Evolutionary conservation across 2,888 invertebrate species (phyloP).

Genomic region (Candidula unifasciata): DNA sequence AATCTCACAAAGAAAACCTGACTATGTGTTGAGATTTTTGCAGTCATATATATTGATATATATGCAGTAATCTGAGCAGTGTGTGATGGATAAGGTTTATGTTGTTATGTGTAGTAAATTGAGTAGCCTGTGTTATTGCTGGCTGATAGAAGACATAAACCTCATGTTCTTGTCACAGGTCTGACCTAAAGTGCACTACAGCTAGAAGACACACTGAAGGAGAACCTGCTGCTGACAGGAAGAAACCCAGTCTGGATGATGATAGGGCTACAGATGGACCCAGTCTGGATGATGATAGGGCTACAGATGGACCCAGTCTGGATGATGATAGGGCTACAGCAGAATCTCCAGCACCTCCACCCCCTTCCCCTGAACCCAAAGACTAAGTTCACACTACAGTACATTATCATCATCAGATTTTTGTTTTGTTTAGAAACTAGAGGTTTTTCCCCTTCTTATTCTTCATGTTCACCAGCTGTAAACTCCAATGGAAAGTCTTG

Average conservation of each 20-base stretch:
- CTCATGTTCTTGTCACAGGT: slow-evolving; percentile 32
- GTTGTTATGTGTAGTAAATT: no score
- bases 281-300: slow-evolving; percentile 43
- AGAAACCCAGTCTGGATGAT: slow-evolving; percentile 46
- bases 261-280: no score
- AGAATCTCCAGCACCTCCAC: slow-evolving; percentile 72
- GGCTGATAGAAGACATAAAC: not conserved
- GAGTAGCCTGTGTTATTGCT: not conserved
- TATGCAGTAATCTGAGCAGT: no score
- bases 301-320: slow-evolving; percentile 43
- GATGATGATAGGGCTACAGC: slow-evolving; percentile 55
- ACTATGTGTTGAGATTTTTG: no score
- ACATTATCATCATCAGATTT: no score
- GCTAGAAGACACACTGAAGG: slow-evolving; percentile 51
- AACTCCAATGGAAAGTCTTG: no score
- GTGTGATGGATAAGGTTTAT: no score
- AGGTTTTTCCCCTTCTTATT: no score
- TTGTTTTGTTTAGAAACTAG: no score
- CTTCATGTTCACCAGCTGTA: no score
- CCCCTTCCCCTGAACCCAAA: slow-evolving; percentile 71
- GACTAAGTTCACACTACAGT: slow-evolving; percentile 35
- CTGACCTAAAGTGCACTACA: slow-evolving; percentile 48
- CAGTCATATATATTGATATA: no score
- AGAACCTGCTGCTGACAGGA: slow-evolving; percentile 7
- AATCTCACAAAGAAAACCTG: no score